Percentiles rank a stretch among this genome's conserved stretches.
Conservation (phyloP, 2,888 invertebrate species). For the Exephanes ischioxanthus region DNA sequence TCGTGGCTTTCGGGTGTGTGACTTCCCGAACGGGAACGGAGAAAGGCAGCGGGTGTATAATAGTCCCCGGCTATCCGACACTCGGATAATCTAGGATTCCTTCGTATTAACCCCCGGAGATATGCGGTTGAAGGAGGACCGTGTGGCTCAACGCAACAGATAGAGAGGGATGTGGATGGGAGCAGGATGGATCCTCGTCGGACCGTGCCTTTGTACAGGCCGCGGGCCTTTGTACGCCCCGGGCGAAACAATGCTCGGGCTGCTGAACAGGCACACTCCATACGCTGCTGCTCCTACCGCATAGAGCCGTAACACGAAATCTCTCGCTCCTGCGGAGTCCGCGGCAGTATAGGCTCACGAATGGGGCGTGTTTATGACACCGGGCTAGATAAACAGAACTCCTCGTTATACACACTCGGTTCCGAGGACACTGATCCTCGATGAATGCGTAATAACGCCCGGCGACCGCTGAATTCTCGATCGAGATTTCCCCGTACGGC, state of each 20-base stretch:
- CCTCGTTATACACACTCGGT: constrained; percentile 65
- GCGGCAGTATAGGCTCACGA: constrained; percentile 69
- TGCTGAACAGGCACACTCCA: constrained; percentile 38
- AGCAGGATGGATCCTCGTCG: constrained; percentile 29
- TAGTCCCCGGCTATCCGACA: constrained; percentile 61
- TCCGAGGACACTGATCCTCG: constrained; percentile 73
- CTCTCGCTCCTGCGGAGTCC: constrained; percentile 58
- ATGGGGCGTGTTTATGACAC: constrained; percentile 83
- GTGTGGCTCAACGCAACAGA: constrained; percentile 15
- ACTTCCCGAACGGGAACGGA: constrained; percentile 44
- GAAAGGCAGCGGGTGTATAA: constrained; percentile 44
- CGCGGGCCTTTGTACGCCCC: constrained; percentile 75
- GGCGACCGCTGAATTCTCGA: neutral
- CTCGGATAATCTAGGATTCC: constrained; percentile 63
- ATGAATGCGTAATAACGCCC: constrained; percentile 75
- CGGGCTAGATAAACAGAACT: constrained; percentile 80
- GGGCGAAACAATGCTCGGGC: constrained; percentile 79
- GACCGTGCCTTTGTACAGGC: constrained; percentile 63
- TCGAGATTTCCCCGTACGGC: neutral
- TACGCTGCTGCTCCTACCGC: constrained; percentile 9
- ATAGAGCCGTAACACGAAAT: constrained; percentile 24
- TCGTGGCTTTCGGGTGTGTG: constrained; percentile 45
- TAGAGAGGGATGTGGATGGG: constrained; percentile 15
- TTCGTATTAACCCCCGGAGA: constrained; percentile 54
- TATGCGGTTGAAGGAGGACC: constrained; percentile 33